A percentile compares a stretch with the other conserved stretches of the same genome.
These are phyloP conservation scores for Argentina silus DNA, from an alignment of 2,797 vertebrate genomes.

Conservation along the genomic window DNA sequence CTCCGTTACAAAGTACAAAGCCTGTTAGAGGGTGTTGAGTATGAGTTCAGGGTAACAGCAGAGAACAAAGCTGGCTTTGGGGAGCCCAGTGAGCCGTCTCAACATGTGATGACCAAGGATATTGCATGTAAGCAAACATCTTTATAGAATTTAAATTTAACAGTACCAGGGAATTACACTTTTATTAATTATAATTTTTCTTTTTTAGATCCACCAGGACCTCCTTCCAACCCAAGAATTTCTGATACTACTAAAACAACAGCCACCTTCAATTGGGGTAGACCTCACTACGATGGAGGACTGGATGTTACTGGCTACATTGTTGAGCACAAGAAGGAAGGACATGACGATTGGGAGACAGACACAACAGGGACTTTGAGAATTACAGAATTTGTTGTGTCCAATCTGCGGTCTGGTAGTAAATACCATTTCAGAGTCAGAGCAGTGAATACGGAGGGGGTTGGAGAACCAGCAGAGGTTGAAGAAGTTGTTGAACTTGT, in stretches of 20 bases:
- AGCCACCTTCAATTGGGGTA: conserved; percentile 91
- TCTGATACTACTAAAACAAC: conserved; percentile 95
- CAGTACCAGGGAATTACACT: neutral
- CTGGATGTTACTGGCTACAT: conserved; percentile 93
- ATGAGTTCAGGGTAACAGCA: conserved; percentile 97
- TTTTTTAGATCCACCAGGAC: conserved; percentile 92
- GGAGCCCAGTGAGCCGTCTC: conserved; percentile 90
- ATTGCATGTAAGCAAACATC: conserved; percentile 81
- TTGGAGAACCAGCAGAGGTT: conserved; percentile 90
- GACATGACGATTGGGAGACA: conserved; percentile 92
- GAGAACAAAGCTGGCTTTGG: conserved; percentile 98
- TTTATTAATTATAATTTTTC: neutral
- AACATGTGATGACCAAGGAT: conserved; percentile 89
- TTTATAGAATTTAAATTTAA: neutral
- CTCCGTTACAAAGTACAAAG: conserved; percentile 95
- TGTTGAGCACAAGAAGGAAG: conserved; percentile 96
- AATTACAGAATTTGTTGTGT: conserved; percentile 90
- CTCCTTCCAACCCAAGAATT: conserved; percentile 93
- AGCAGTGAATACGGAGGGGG: conserved; percentile 91
- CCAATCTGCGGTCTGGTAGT: conserved; percentile 90
- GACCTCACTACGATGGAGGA: conserved; percentile 96
- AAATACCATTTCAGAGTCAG: conserved; percentile 96
- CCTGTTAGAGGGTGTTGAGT: conserved; percentile 92
- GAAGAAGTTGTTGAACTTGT: conserved; percentile 88
- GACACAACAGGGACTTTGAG: conserved; percentile 88